A percentile compares a stretch with the other conserved stretches of the same genome.
Conservation (phyloP, 2,888 invertebrate genomes). For the Incurvaria masculella region DNA sequence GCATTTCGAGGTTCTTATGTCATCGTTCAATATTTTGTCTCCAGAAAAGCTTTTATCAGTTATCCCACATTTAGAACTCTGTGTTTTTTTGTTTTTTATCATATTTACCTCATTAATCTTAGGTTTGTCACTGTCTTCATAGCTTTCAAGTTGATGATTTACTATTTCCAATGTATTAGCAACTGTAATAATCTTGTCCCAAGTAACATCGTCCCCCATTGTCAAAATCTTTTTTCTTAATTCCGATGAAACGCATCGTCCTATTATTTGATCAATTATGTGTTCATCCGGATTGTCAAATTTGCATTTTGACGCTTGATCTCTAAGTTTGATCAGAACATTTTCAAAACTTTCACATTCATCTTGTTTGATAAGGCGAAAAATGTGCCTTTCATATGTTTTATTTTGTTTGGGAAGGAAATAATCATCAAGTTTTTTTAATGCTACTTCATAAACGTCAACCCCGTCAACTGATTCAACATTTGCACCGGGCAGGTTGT, state of each 20-base stretch:
- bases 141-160: slow-evolving; percentile 5
- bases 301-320: slow-evolving; percentile 22
- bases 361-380: slow-evolving; percentile 20
- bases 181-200: slow-evolving; percentile 5
- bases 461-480: slow-evolving; percentile 2
- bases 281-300: slow-evolving; percentile 20
- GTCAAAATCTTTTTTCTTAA: slow-evolving; percentile 10
- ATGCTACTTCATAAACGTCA: slow-evolving; percentile 11
- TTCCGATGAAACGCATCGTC: slow-evolving; percentile 16
- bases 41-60: no score
- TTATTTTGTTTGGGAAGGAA: slow-evolving; percentile 23
- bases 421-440: slow-evolving; percentile 19
- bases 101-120: neutral
- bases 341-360: slow-evolving; percentile 21
- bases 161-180: slow-evolving; percentile 10
- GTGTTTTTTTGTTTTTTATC: neutral
- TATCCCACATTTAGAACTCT: neutral
- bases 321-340: slow-evolving; percentile 19
- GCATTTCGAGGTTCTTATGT: neutral
- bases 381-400: slow-evolving; percentile 12
- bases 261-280: slow-evolving; percentile 20
- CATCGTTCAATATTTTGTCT: neutral
- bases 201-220: slow-evolving; percentile 6
- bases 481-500: slow-evolving; percentile 18
- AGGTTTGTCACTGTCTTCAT: neutral